phyloP scores from a whole-genome alignment of 2,113 vertebrate genomes.

The Fukomys damarensis region DNA sequence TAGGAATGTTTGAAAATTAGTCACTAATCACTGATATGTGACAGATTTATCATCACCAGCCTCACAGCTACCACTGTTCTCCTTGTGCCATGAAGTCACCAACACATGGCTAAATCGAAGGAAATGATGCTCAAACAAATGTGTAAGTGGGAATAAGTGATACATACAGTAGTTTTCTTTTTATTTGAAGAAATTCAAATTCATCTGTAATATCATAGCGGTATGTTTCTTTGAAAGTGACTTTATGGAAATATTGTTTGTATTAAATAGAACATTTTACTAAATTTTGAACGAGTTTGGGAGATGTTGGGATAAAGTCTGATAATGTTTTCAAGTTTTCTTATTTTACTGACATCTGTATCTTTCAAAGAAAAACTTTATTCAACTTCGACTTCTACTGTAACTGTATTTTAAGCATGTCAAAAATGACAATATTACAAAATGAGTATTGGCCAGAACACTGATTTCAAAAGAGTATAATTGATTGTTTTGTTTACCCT shows the following conservation, averaged over 20 bases:
- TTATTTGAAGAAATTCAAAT: constrained; percentile 4
- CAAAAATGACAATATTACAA: neutral
- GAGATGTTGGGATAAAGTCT: neutral
- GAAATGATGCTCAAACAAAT: constrained; percentile 69
- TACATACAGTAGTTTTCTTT: neutral
- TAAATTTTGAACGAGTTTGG: constrained; percentile 3
- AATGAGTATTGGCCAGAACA: neutral
- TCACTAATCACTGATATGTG: constrained; percentile 70
- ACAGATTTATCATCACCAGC: constrained; percentile 72
- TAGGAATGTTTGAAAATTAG: constrained; percentile 75
- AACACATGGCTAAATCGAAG: constrained; percentile 49
- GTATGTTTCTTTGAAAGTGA: neutral
- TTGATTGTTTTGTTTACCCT: neutral
- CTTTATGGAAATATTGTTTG: constrained; percentile 12
- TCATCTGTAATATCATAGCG: neutral
- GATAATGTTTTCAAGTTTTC: neutral
- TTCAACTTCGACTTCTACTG: constrained; percentile 13
- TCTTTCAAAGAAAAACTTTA: constrained; percentile 13
- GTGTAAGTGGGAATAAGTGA: constrained; percentile 32
- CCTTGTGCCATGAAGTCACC: constrained; percentile 52
- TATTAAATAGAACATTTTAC: neutral
- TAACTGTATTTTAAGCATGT: constrained; percentile 5
- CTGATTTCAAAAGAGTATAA: neutral
- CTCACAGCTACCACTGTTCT: neutral
- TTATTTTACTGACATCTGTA: constrained; percentile 26